Evolutionary conservation across 53 echinoderm and acorn worm genomes (phyloP), one percentile per base, ranked within the genome.

Genomic region (Holothuria leucospilota): DNA sequence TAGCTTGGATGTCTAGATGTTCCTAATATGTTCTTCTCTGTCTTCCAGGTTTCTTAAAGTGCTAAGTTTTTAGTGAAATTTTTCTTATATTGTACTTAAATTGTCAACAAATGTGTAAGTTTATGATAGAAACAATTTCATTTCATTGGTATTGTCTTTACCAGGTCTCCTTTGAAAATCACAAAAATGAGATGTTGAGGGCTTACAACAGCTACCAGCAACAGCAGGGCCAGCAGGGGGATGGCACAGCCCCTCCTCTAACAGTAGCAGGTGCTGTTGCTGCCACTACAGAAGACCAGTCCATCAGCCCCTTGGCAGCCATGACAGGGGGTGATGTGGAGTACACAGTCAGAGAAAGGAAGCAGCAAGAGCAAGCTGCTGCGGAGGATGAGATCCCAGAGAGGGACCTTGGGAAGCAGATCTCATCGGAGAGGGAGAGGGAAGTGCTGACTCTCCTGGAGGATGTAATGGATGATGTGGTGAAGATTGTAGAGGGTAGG

Each of bases 161-260:
- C 24, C 72, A 98, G 98, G 98, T 98, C 20, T 98, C 98, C 46
- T 95, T 95, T 87, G 98, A 98, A 56, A 93, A 98, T 63, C 98
- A 98, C 88, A 98, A 98, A 79, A 90, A 90, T 51, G 95, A 98
- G 56, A 93, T 98, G 39, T 85, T 94, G n/a, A 91, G 92, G 71
- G 94, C 94, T 68, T 98, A 90, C 87, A 92, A 90, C 84, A 91
- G 90, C 52, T 98, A 98, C 90, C 98, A 98, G 84, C 89, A 92
- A 68, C 92, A 92, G 39, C 97, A 97, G 77, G 85, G 89, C 16
- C 92, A 92, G 24, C 97, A 97, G 70, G 85, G 89, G 11, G 88
- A 75, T 13, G 85, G 87, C 29, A 39, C 68, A 0, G 52, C 41
- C 18, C 56, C 84, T 51, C 85, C 95, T 7, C 91, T 75, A 29